Conservation (phyloP, 2,113 vertebrate genomes). For the Progne subis region DNA sequence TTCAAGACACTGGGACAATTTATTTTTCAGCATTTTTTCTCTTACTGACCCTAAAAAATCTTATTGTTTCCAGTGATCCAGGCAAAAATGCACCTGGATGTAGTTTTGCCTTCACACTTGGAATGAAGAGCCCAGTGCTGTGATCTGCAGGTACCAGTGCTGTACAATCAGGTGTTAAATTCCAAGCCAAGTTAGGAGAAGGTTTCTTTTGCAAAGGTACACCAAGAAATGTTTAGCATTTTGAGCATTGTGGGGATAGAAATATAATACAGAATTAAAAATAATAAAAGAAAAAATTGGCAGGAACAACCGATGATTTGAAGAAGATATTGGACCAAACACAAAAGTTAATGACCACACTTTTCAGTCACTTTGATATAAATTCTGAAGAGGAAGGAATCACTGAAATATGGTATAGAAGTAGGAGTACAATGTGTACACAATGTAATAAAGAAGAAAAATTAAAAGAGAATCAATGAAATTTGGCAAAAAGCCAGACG, state of each 20-base stretch:
- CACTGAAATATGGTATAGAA: not conserved
- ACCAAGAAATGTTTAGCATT: not conserved
- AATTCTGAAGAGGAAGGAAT: not conserved
- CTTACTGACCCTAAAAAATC: not conserved
- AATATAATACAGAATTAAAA: constrained; percentile 32
- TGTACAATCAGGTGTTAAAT: not conserved
- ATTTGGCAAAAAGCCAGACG: not conserved
- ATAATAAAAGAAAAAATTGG: not conserved
- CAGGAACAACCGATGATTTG: not conserved
- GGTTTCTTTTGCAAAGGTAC: not conserved
- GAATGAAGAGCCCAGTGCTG: not conserved
- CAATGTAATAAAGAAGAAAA: not conserved
- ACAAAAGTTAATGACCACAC: not conserved
- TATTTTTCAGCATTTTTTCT: not conserved
- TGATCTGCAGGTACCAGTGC: not conserved
- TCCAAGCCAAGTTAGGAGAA: not conserved
- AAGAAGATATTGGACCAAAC: not conserved
- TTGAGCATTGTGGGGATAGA: not conserved
- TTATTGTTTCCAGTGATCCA: not conserved
- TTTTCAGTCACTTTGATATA: not conserved
- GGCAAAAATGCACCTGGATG: not conserved
- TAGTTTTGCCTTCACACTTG: not conserved
- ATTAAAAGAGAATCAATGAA: not conserved
- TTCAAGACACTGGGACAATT: not conserved
- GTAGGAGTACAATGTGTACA: not conserved